Percentiles rank a stretch among this genome's conserved stretches.
phyloP scores from a whole-genome alignment of 2,888 invertebrate species.

The Mimas tiliae region DNA sequence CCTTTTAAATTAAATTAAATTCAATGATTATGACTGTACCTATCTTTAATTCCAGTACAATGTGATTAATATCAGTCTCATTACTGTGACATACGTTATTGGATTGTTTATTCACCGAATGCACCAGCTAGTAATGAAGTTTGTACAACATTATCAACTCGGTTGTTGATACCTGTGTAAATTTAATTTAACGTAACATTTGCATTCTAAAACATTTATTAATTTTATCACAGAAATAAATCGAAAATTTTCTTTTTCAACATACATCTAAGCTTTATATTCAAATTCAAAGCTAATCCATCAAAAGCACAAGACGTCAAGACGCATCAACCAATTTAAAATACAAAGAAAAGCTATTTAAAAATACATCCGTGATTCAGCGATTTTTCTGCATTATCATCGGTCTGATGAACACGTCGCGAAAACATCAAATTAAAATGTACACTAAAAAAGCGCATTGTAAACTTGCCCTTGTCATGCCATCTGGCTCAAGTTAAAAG shows the following conservation, averaged over 20 bases:
- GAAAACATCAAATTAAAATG: slow-evolving; percentile 40
- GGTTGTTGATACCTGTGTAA: neutral
- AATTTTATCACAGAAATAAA: neutral
- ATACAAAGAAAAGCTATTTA: slow-evolving; percentile 63
- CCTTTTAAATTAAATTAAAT: no score
- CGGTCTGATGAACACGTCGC: slow-evolving; percentile 55
- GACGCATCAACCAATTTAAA: slow-evolving; percentile 54
- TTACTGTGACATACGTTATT: slow-evolving; percentile 37
- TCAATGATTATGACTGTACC: neutral
- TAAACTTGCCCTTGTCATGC: slow-evolving; percentile 29
- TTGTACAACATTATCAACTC: slow-evolving; percentile 29
- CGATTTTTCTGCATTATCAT: slow-evolving; percentile 52
- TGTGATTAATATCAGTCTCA: slow-evolving; percentile 32
- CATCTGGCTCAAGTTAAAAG: slow-evolving; percentile 37
- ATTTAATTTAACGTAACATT: slow-evolving; percentile 1
- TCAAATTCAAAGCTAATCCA: slow-evolving; percentile 37
- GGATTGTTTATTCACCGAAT: slow-evolving; percentile 38
- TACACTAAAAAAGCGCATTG: slow-evolving; percentile 33
- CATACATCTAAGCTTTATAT: slow-evolving; percentile 31
- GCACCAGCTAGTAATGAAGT: slow-evolving; percentile 38
- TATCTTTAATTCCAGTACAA: neutral
- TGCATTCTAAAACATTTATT: no score
- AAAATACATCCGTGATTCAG: slow-evolving; percentile 51
- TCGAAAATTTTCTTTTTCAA: slow-evolving; percentile 28
- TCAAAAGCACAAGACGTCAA: slow-evolving; percentile 42